Conservation (phyloP, 2,113 vertebrate genomes). For the Apteryx owenii region DNA sequence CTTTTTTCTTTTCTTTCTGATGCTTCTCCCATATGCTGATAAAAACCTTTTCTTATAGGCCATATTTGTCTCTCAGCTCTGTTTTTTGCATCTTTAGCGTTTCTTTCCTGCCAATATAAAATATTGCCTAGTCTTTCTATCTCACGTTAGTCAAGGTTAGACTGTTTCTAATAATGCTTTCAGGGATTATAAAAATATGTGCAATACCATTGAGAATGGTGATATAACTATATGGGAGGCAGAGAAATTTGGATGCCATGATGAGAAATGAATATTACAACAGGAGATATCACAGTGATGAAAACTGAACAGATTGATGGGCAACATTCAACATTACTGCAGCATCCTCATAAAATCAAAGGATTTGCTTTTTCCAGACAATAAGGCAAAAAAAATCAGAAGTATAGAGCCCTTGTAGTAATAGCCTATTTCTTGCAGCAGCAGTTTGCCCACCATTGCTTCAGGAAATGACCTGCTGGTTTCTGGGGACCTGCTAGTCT, state of each 20-base stretch:
- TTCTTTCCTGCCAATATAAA: neutral
- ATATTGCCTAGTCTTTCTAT: neutral
- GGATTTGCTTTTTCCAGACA: neutral
- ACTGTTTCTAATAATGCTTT: neutral
- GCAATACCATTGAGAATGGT: neutral
- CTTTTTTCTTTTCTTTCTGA: neutral
- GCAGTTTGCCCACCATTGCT: neutral
- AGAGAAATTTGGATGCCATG: neutral
- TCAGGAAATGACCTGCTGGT: rapidly evolving
- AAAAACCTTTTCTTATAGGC: neutral
- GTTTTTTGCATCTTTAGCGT: neutral
- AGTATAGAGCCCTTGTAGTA: neutral
- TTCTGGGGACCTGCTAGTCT: neutral
- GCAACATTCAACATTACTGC: neutral
- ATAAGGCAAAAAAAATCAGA: neutral
- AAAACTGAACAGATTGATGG: neutral
- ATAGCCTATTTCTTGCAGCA: neutral
- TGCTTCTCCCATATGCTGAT: neutral
- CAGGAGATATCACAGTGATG: neutral
- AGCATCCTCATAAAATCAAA: neutral
- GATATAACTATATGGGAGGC: neutral
- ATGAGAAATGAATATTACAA: neutral
- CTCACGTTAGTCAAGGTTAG: neutral
- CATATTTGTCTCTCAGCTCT: neutral
- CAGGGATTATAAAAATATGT: conserved; percentile 9